Conservation (phyloP, 2,888 invertebrate genomes). For the Julus scanicus region DNA sequence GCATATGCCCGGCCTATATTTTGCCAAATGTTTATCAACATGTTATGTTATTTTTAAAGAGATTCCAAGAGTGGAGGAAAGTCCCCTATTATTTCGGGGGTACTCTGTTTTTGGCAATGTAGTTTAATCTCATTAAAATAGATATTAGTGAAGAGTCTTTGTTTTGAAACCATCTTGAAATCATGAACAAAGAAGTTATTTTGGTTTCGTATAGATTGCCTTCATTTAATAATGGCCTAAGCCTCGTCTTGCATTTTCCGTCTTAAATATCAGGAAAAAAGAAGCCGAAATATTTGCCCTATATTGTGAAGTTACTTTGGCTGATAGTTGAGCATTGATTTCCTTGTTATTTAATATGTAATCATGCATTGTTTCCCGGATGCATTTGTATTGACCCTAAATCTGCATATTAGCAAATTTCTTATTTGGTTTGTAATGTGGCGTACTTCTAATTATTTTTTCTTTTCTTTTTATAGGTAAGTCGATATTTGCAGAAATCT, state of each 20-base stretch:
- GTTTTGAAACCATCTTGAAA: neutral
- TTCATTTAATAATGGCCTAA: neutral
- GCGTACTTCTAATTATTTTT: neutral
- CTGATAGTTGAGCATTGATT: neutral
- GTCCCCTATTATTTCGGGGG: conserved; percentile 13
- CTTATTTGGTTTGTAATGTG: neutral
- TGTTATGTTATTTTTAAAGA: neutral
- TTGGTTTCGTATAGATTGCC: neutral
- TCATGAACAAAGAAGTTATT: conserved; percentile 39
- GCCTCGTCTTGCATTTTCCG: neutral
- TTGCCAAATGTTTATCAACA: conserved; percentile 36
- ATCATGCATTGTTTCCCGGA: too few species aligned
- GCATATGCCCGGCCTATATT: conserved; percentile 39
- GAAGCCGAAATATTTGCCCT: neutral
- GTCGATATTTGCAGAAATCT: neutral
- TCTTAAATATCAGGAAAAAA: neutral
- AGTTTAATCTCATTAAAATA: conserved; percentile 22
- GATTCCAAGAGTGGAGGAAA: neutral
- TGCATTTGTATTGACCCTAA: too few species aligned
- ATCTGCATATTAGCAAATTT: neutral
- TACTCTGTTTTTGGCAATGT: neutral
- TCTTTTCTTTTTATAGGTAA: neutral
- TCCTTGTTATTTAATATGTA: neutral
- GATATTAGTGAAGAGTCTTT: neutral
- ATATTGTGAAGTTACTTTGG: neutral